These are phyloP conservation scores for Smittia sp. DNA, from an alignment of 2,888 invertebrate species.

Conservation along the genomic window DNA sequence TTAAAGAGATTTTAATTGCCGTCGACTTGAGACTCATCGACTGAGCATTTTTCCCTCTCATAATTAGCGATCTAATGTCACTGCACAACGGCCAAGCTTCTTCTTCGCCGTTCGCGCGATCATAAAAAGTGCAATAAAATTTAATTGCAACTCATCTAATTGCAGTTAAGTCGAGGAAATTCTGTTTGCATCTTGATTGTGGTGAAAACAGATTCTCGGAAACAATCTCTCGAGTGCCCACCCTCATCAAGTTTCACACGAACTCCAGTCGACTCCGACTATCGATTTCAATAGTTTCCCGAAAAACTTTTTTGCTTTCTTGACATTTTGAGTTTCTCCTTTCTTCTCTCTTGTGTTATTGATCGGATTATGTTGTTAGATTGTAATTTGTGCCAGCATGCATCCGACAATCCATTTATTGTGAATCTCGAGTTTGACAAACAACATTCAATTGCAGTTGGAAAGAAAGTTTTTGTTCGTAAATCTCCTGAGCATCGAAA, in stretches of 20 bases:
- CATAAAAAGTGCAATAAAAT: conserved; percentile 8
- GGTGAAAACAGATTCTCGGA: too few species aligned
- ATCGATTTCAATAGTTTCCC: conserved; percentile 11
- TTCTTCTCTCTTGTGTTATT: conserved; percentile 11
- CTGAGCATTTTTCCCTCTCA: not conserved
- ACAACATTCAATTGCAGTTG: conserved; percentile 13
- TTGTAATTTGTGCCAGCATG: conserved; percentile 33
- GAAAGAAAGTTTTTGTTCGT: not conserved
- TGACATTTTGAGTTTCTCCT: conserved; percentile 20
- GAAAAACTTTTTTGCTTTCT: not conserved
- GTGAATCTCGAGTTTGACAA: conserved; percentile 7
- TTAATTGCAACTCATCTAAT: conserved; percentile 3
- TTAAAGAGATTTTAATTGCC: conserved; percentile 18
- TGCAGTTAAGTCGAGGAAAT: not conserved
- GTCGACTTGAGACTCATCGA: not conserved
- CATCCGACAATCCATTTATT: conserved; percentile 10
- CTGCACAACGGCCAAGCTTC: not conserved
- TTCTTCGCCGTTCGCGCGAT: not conserved
- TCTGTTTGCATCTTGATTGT: not conserved
- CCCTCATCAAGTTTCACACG: conserved; percentile 21
- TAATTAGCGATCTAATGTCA: conserved; percentile 22
- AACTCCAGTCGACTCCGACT: not conserved
- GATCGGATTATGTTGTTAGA: conserved; percentile 33
- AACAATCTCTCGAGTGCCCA: not conserved
- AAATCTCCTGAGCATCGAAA: conserved; percentile 7